phyloP scores from a whole-genome alignment of 2,797 vertebrate genomes.

The Caiman crocodilus region DNA sequence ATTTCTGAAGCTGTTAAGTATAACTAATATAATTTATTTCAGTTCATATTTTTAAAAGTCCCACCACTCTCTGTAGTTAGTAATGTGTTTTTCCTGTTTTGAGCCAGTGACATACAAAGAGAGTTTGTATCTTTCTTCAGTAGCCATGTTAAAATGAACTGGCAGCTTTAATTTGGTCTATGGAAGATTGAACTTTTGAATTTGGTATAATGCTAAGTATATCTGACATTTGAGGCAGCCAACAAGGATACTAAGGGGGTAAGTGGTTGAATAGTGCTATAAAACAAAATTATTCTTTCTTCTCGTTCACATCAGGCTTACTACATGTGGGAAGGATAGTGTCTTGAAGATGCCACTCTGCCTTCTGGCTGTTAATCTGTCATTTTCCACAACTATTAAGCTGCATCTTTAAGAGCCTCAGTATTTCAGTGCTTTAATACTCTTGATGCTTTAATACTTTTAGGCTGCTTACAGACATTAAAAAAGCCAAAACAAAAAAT shows the following conservation, averaged over 20 bases:
- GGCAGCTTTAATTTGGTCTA: not conserved
- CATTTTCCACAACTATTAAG: not conserved
- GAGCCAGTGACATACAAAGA: not conserved
- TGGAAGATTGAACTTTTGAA: not conserved
- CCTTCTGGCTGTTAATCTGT: not conserved
- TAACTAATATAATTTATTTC: not conserved
- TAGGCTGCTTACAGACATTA: too few relatives aligned
- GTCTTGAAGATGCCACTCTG: not conserved
- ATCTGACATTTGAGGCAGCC: not conserved
- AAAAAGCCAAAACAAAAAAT: too few relatives aligned
- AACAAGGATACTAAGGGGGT: not conserved
- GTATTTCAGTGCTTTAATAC: not conserved
- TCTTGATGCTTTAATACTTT: not conserved
- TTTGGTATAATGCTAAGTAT: not conserved
- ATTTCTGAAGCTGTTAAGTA: not conserved
- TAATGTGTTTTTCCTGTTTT: not conserved
- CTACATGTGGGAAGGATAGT: rapidly evolving
- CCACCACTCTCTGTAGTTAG: not conserved
- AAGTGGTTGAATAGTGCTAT: not conserved
- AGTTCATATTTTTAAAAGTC: not conserved
- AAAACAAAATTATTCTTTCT: not conserved
- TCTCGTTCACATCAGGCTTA: not conserved
- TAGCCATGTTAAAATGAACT: not conserved
- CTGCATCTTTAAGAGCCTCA: not conserved
- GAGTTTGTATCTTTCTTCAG: not conserved